Conservation (phyloP, 2,888 invertebrate genomes). For the Hemithea aestivaria region DNA sequence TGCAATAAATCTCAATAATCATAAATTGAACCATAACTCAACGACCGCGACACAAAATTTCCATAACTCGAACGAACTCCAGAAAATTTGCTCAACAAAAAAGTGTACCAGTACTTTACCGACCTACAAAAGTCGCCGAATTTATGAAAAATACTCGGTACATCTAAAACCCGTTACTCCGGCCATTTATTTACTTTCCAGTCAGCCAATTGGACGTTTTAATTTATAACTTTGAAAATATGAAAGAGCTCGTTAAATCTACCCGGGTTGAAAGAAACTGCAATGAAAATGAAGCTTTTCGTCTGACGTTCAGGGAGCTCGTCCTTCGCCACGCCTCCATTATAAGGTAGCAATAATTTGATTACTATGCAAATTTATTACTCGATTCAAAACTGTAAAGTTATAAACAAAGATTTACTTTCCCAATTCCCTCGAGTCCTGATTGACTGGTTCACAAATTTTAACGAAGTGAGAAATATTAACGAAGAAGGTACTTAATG, state of each 20-base stretch:
- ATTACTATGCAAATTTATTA: conserved; percentile 15
- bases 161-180: conserved; percentile 20
- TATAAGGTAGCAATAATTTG: conserved; percentile 34
- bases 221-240: conserved; percentile 53
- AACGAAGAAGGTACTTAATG: conserved; percentile 1
- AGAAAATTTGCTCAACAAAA: conserved; percentile 25
- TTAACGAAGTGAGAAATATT: conserved; percentile 4
- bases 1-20: conserved; percentile 27
- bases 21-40: conserved; percentile 33
- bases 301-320: conserved; percentile 38
- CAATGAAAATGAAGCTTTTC: conserved; percentile 44
- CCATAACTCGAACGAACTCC: conserved; percentile 27
- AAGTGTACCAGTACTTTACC: conserved; percentile 3
- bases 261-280: conserved; percentile 35
- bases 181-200: conserved; percentile 35
- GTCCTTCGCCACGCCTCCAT: conserved; percentile 42
- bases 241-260: conserved; percentile 41
- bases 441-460: conserved; percentile 16
- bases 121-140: conserved; percentile 22
- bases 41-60: conserved; percentile 26
- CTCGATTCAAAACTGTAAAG: conserved; percentile 8
- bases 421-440: conserved; percentile 10
- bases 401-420: conserved; percentile 15
- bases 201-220: conserved; percentile 55
- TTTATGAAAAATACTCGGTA: conserved; percentile 18